Evolutionary conservation across 2,113 vertebrate species (phyloP), one percentile per base, ranked within the genome.

Genomic region (Paralichthys olivaceus): DNA sequence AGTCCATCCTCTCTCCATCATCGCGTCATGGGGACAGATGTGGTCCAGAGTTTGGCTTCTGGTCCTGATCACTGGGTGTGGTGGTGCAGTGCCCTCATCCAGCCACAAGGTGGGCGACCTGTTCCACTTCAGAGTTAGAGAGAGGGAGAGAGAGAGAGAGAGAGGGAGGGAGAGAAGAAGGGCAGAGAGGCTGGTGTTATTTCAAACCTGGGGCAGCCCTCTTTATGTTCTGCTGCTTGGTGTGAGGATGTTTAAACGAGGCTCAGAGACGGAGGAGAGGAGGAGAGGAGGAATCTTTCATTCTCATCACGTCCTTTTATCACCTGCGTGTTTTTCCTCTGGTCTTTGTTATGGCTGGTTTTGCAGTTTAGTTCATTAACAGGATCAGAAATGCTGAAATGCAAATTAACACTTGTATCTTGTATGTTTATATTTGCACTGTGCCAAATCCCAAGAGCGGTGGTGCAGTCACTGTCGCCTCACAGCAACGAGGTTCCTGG

Each of bases 71-170:
- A 14, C 57, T 69, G 77, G 86, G 88, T n/a, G 83, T 84, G 89
- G 89, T 79, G 56, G 23, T 79, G 86, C 86, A 91, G 71, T 84
- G 1, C 2, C 57, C 7, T 7, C 2, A 0, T 60, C 1, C 32
- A 6, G 56, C 87, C 91, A 89, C 89, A 25, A 87, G 87, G 80
- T 84, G 84, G 88, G 8, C 17, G 78, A 70, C 78, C 53, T 59
- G 63, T 69, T 86, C 77, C 72, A 79, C 72, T 61, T 72, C 15
- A 74, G 23, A 22, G 22, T 47, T 7, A 40, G 15, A 55, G 5
- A 37, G 4, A 4, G 37, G 49, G 23, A n/a, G n/a, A n/a, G n/a
- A n/a, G n/a, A n/a, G n/a, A n/a, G n/a, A n/a, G n/a, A n/a, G n/a
- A n/a, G n/a, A n/a, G 34, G 2, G 47, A 2, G 23, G 22, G 2